phyloP scores from a whole-genome alignment of 2,888 invertebrate genomes.

The Slavum lentiscoides region DNA sequence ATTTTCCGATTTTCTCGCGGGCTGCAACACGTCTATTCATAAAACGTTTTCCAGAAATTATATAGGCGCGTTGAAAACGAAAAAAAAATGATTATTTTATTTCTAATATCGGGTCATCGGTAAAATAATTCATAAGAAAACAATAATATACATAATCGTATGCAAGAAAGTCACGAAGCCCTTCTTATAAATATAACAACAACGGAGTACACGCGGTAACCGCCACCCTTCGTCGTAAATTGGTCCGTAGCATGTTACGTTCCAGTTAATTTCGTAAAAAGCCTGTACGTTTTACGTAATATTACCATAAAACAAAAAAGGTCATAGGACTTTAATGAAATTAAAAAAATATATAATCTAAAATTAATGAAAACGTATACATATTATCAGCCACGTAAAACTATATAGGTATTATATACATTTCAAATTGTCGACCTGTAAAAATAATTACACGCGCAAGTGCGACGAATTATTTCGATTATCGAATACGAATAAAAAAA shows the following conservation, averaged over 20 bases:
- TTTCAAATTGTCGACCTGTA: no score
- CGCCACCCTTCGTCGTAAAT: neutral
- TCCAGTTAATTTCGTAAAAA: slow-evolving; percentile 30
- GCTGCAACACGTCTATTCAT: neutral
- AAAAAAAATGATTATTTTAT: slow-evolving; percentile 10
- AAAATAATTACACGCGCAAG: no score
- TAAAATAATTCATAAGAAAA: neutral
- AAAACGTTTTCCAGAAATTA: neutral
- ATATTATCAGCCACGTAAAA: neutral
- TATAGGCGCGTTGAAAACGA: neutral
- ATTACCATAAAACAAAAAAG: neutral
- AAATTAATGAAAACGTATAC: slow-evolving; percentile 8
- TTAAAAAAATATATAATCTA: neutral
- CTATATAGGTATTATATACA: no score
- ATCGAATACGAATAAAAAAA: neutral
- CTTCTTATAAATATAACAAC: slow-evolving; percentile 8
- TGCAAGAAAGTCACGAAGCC: slow-evolving; percentile 23
- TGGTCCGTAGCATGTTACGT: slow-evolving; percentile 21
- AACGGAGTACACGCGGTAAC: neutral
- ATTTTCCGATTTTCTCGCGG: neutral
- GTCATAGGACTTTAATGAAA: neutral
- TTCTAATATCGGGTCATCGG: neutral
- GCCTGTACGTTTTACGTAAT: slow-evolving; percentile 24
- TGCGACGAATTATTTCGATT: neutral
- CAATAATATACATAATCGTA: neutral